A percentile compares a stretch with the other conserved stretches of the same genome.
Evolutionary conservation across 2,888 invertebrate species (phyloP).

Genomic region (Leptopilina myrica): DNA sequence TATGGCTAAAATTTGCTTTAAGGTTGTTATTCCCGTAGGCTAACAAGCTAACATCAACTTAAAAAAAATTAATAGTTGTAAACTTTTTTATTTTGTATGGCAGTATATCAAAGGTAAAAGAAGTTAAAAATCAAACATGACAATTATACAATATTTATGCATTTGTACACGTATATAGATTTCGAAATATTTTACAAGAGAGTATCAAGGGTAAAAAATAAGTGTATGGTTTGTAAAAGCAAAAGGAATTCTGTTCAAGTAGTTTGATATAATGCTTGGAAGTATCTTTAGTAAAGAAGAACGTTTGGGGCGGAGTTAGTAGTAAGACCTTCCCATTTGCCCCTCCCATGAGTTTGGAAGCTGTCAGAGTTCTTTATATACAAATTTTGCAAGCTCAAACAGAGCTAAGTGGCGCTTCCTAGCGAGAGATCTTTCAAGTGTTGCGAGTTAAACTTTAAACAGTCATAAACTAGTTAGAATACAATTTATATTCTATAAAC

Average conservation of each 20-base stretch:
- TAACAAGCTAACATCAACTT: too few species aligned
- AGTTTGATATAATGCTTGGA: constrained; percentile 45
- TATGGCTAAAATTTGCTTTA: too few species aligned
- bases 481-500: too few species aligned
- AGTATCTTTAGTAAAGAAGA: constrained; percentile 57
- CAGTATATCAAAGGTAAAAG: too few species aligned
- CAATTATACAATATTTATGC: too few species aligned
- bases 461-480: too few species aligned
- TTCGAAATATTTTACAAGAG: not conserved
- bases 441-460: too few species aligned
- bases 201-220: not conserved
- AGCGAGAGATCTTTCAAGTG: constrained; percentile 37
- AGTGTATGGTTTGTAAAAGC: not conserved
- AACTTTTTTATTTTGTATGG: too few species aligned
- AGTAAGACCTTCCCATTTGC: constrained; percentile 71
- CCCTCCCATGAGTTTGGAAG: constrained; percentile 72
- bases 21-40: too few species aligned
- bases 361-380: constrained; percentile 63
- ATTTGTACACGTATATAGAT: not conserved
- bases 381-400: constrained; percentile 62
- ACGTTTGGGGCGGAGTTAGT: constrained; percentile 71
- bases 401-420: constrained; percentile 67
- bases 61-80: too few species aligned
- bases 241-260: not conserved
- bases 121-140: too few species aligned